Evolutionary conservation across 2,888 invertebrate genomes (phyloP).

Genomic region (Thecocarcelia acutangulata): DNA sequence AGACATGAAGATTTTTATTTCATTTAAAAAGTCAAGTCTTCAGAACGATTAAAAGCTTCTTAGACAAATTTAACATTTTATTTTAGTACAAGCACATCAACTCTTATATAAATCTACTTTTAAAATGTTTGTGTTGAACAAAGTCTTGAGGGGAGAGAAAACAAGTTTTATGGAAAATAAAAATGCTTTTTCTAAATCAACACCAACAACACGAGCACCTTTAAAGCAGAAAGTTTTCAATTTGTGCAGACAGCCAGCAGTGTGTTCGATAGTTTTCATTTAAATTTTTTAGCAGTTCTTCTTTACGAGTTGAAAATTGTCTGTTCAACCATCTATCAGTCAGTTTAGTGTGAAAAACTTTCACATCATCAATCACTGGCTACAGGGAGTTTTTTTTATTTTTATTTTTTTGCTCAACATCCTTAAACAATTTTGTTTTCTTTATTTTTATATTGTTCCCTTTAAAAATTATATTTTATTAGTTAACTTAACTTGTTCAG

Average conservation of each 20-base stretch:
- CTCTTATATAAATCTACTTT: too few relatives aligned
- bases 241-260: conserved; percentile 37
- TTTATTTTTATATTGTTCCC: too few relatives aligned
- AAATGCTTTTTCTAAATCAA: conserved; percentile 23
- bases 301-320: neutral
- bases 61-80: too few relatives aligned
- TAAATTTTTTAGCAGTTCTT: neutral
- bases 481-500: too few relatives aligned
- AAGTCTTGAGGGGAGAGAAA: neutral
- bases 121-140: too few relatives aligned
- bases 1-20: too few relatives aligned
- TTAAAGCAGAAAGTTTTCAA: conserved; percentile 39
- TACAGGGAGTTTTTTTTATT: conserved; percentile 45
- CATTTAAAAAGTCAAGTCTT: too few relatives aligned
- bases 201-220: neutral
- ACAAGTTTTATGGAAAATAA: conserved; percentile 44
- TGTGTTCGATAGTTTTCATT: conserved; percentile 9
- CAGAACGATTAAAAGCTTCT: too few relatives aligned
- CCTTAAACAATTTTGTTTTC: neutral
- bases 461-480: too few relatives aligned
- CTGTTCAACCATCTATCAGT: conserved; percentile 68
- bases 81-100: too few relatives aligned
- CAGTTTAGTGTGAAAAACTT: conserved; percentile 73
- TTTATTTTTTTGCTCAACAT: conserved; percentile 4
- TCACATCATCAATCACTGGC: conserved; percentile 78